phyloP scores from a whole-genome alignment of 2,888 invertebrate species.

The Apotomis betuletana region DNA sequence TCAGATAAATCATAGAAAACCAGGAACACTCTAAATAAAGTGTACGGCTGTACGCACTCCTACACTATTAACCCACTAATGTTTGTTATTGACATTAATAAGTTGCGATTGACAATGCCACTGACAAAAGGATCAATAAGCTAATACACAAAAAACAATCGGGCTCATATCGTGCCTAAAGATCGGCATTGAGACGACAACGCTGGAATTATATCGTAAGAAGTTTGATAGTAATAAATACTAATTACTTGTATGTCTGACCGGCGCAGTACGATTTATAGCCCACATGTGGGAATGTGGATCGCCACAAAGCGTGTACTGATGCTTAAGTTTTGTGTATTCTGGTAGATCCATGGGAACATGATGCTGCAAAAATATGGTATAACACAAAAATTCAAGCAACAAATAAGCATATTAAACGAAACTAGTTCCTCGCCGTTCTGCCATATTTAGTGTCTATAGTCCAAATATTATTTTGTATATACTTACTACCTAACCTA shows the following conservation, averaged over 20 bases:
- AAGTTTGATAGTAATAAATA: slow-evolving; percentile 46
- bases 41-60: slow-evolving; percentile 23
- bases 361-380: no score
- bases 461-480: no score
- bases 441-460: no score
- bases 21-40: slow-evolving; percentile 37
- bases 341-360: no score
- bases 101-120: slow-evolving; percentile 72
- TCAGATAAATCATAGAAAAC: slow-evolving; percentile 34
- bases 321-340: neutral
- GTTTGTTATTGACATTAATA: slow-evolving; percentile 67
- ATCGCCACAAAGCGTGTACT: neutral
- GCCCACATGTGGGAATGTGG: neutral
- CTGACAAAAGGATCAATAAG: slow-evolving; percentile 74
- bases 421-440: no score
- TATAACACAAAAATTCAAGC: no score
- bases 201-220: slow-evolving; percentile 71
- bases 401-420: no score
- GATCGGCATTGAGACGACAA: slow-evolving; percentile 80
- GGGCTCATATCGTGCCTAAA: slow-evolving; percentile 73
- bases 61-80: slow-evolving; percentile 42
- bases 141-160: slow-evolving; percentile 71
- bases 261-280: neutral
- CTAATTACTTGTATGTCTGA: slow-evolving; percentile 19
- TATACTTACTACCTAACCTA: no score